These are phyloP conservation scores for Micrastur ruficollis DNA, from an alignment of 2,797 vertebrate genomes.

Conservation along the genomic window DNA sequence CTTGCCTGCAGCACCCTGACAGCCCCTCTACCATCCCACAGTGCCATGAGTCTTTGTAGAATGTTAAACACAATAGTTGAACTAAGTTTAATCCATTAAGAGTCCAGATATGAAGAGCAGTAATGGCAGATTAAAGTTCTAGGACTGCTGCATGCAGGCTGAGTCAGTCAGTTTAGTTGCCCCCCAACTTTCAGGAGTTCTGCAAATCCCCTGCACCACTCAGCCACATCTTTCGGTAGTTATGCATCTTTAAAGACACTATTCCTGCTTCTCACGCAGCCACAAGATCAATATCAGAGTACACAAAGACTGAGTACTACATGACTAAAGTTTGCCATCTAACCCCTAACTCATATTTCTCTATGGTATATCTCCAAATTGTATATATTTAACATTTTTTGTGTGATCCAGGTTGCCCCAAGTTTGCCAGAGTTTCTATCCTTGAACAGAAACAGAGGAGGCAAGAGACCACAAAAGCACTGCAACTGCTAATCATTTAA, in stretches of 20 bases:
- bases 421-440: slow-evolving; percentile 52
- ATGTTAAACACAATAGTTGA: not conserved
- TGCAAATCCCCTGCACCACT: not conserved
- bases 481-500: slow-evolving; percentile 53
- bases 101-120: not conserved
- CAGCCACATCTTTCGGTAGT: not conserved
- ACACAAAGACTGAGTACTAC: not conserved
- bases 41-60: not conserved
- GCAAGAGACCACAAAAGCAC: slow-evolving; percentile 55
- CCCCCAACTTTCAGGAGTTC: not conserved
- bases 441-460: slow-evolving; percentile 39
- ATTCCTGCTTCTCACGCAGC: not conserved
- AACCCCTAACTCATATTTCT: not conserved
- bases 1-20: not conserved
- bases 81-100: not conserved
- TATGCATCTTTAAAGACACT: not conserved
- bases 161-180: not conserved
- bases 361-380: not conserved
- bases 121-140: not conserved
- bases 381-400: not conserved
- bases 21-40: not conserved
- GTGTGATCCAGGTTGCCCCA: not conserved
- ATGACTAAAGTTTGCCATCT: not conserved
- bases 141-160: not conserved
- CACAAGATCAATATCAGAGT: not conserved